A percentile compares a stretch with the other conserved stretches of the same genome.
Conservation (phyloP, 1,140 invertebrate species). For the Apis dorsata region DNA sequence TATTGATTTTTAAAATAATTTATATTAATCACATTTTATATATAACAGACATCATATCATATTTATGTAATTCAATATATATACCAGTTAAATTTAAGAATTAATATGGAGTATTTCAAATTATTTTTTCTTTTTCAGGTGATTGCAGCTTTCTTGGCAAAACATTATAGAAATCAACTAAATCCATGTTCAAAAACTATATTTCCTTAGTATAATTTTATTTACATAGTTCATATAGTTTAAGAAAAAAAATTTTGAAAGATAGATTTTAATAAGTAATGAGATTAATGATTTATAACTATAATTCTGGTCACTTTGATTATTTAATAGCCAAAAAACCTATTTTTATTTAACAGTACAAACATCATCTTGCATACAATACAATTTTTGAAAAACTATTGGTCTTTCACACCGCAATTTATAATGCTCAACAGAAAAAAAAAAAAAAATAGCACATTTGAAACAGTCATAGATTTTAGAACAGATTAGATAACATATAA, state of each 20-base stretch:
- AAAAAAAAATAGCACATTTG: conserved; percentile 20
- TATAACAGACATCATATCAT: background rate
- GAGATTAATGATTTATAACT: background rate
- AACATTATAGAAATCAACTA: conserved; percentile 87
- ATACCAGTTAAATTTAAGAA: conserved; percentile 1
- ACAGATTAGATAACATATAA: conserved; percentile 55
- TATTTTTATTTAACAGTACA: conserved; percentile 16
- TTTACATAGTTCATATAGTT: conserved; percentile 53
- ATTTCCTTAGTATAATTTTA: conserved; percentile 83
- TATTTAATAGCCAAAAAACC: conserved; percentile 16
- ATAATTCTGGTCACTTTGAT: conserved; percentile 15
- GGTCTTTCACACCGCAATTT: conserved; percentile 28
- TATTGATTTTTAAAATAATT: conserved; percentile 19
- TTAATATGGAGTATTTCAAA: background rate
- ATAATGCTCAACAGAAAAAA: conserved; percentile 42
- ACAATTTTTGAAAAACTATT: conserved; percentile 6
- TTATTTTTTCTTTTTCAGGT: conserved; percentile 80
- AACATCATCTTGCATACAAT: conserved; percentile 35
- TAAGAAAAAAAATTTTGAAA: conserved; percentile 22
- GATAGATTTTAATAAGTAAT: background rate
- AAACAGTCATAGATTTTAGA: conserved; percentile 48
- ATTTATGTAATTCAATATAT: background rate
- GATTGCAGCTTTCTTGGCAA: conserved; percentile 87
- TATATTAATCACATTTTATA: conserved; percentile 2
- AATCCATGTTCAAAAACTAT: conserved; percentile 85